Base-by-base conservation (phyloP, 2,888 invertebrate species). In the Orchestes rusci region DNA sequence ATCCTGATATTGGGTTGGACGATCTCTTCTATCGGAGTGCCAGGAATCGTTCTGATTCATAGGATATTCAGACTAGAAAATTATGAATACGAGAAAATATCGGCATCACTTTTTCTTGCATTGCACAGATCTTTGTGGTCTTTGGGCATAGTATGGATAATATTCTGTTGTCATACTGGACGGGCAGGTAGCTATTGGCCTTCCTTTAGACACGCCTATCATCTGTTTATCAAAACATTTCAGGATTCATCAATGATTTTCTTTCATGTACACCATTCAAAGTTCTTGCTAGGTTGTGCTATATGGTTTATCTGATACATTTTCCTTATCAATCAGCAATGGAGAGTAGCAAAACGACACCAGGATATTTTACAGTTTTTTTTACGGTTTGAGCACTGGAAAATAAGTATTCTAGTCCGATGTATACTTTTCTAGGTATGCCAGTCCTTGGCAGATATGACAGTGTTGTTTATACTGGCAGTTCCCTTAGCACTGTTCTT, bases 161-260 rank as follows among this genome's bases (percentile, higher is more conserved):
- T 76, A 35, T 70, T 71, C 56, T 69, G 71, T 29, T 73, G 73
- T 51, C 62, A 65, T n/a, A 63, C 67, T 35, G 73, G 73, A 29
- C 63, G 70, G 54, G 74, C 72, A 59, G 71, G 71, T 70, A 52
- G 47, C n/a, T n/a, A n/a, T n/a, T n/a, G n/a, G n/a, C n/a, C n/a
- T n/a, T n/a, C n/a, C n/a, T n/a, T n/a, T n/a, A n/a, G n/a, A n/a
- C n/a, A n/a, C n/a, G n/a, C n/a, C n/a, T n/a, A n/a, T n/a, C n/a
- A n/a, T n/a, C n/a, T n/a, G n/a, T n/a, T n/a, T n/a, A n/a, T n/a
- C n/a, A n/a, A n/a, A n/a, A 23, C 23, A 31, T 47, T 55, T 52
- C 35, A 56, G 57, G 55, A 29, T 16, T 52, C 7, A 43, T 55
- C 15, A 55, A 57, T 37, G 23, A 31, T 3, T 41, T 57, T 30